Evolutionary conservation across 2,888 invertebrate genomes (phyloP).

Genomic region (Eristalinus sepulchralis): DNA sequence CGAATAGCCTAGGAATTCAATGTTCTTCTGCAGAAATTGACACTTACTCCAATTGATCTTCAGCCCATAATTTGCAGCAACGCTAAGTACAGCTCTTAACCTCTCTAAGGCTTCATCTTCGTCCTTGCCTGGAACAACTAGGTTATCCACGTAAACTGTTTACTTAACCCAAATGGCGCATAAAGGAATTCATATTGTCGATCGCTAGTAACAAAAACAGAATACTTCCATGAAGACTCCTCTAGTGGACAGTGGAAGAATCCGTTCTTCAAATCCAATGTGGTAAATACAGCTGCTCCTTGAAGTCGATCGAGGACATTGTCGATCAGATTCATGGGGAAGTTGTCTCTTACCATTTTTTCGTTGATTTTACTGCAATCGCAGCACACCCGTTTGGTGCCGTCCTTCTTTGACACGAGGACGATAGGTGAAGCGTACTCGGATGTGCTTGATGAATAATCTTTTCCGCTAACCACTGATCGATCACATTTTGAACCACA

Average conservation of each 20-base stretch:
- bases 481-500: too few relatives aligned
- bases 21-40: not conserved
- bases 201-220: conserved; percentile 77
- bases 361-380: conserved; percentile 6
- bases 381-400: not conserved
- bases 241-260: conserved; percentile 37
- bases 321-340: conserved; percentile 36
- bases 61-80: not conserved
- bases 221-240: conserved; percentile 73
- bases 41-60: conserved; percentile 6
- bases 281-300: conserved; percentile 10
- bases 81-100: too few relatives aligned
- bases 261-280: conserved; percentile 19
- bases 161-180: conserved; percentile 72
- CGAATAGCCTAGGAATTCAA: conserved; percentile 25
- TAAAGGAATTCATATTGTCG: conserved; percentile 78
- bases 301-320: conserved; percentile 27
- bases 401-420: too few relatives aligned
- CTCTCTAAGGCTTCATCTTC: too few relatives aligned
- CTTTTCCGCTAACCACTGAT: too few relatives aligned
- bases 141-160: not conserved
- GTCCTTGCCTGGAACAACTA: not conserved
- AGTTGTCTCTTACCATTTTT: conserved; percentile 32
- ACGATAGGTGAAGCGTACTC: too few relatives aligned
- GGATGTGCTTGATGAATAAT: too few relatives aligned